A percentile compares a stretch with the other conserved stretches of the same genome.
Evolutionary conservation across 2,888 invertebrate genomes (phyloP).

Genomic region (Trypoxylon attenuatum): DNA sequence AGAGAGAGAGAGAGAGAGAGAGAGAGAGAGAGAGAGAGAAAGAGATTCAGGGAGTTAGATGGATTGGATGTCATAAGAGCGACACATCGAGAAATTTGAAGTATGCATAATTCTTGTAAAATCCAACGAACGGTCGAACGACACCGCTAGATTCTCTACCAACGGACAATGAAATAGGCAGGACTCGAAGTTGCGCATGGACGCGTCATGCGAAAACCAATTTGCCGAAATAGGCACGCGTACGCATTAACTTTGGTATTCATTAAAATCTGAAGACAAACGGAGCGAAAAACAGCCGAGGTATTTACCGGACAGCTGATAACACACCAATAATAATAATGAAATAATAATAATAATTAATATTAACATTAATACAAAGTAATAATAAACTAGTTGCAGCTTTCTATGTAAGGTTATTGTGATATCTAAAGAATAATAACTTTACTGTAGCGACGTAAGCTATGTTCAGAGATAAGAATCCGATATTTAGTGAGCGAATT

Average conservation of each 20-base stretch:
- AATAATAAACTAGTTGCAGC: constrained; percentile 67
- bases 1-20: not conserved
- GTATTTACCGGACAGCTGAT: constrained; percentile 46
- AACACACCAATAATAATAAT: constrained; percentile 35
- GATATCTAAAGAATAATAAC: constrained; percentile 70
- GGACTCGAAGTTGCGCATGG: constrained; percentile 13
- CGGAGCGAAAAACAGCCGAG: constrained; percentile 35
- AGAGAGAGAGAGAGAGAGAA: not conserved
- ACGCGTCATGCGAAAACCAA: constrained; percentile 20
- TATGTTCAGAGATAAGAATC: constrained; percentile 51
- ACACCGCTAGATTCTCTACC: constrained; percentile 22
- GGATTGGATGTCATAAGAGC: too few relatives aligned
- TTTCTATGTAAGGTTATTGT: constrained; percentile 74
- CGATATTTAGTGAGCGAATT: constrained; percentile 55
- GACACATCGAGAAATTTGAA: too few relatives aligned
- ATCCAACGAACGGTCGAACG: too few relatives aligned
- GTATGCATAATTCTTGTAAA: too few relatives aligned
- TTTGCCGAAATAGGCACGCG: constrained; percentile 15
- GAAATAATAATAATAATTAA: constrained; percentile 38
- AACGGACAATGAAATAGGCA: constrained; percentile 18
- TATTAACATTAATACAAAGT: constrained; percentile 36
- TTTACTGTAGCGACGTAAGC: constrained; percentile 57
- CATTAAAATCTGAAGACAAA: constrained; percentile 22
- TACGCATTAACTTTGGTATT: constrained; percentile 40
- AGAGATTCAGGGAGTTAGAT: not conserved